Percentiles rank a stretch among this genome's conserved stretches.
These are phyloP conservation scores for Calosoma granatense DNA, from an alignment of 1,140 invertebrate species.

Conservation along the genomic window DNA sequence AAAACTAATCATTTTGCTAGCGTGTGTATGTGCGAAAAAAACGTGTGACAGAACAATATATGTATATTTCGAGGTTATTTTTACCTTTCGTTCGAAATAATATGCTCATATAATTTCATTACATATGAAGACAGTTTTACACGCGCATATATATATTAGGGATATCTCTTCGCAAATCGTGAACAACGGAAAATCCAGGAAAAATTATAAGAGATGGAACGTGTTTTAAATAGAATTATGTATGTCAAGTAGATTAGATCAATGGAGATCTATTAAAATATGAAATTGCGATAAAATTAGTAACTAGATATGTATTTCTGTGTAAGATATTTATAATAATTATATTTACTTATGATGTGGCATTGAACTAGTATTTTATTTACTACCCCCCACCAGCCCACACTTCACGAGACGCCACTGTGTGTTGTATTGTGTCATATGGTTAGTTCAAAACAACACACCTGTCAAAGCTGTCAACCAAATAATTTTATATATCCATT, in stretches of 20 bases:
- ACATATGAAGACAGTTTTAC: background rate
- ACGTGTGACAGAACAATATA: slow-evolving; percentile 8
- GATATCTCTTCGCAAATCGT: too few relatives aligned
- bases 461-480: too few relatives aligned
- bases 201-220: slow-evolving; percentile 21
- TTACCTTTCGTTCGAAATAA: slow-evolving; percentile 12
- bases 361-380: slow-evolving; percentile 15
- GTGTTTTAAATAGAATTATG: slow-evolving; percentile 30
- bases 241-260: slow-evolving; percentile 32
- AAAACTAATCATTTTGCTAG: too few relatives aligned
- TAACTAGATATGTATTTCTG: slow-evolving; percentile 30
- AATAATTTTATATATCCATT: too few relatives aligned
- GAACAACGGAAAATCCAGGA: too few relatives aligned
- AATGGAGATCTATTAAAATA: slow-evolving; percentile 18
- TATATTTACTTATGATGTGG: slow-evolving; percentile 34
- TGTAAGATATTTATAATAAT: slow-evolving; percentile 38
- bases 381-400: slow-evolving; percentile 8
- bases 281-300: slow-evolving; percentile 27
- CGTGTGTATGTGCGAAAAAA: too few relatives aligned
- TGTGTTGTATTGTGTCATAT: too few relatives aligned
- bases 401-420: too few relatives aligned
- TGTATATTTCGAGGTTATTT: slow-evolving; percentile 2
- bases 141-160: too few relatives aligned
- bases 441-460: too few relatives aligned
- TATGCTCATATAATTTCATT: slow-evolving; percentile 25